Percentiles rank a stretch among this genome's conserved stretches.
These are phyloP conservation scores for Pilophorus perplexus DNA, from an alignment of 2,888 invertebrate species.

Conservation along the genomic window DNA sequence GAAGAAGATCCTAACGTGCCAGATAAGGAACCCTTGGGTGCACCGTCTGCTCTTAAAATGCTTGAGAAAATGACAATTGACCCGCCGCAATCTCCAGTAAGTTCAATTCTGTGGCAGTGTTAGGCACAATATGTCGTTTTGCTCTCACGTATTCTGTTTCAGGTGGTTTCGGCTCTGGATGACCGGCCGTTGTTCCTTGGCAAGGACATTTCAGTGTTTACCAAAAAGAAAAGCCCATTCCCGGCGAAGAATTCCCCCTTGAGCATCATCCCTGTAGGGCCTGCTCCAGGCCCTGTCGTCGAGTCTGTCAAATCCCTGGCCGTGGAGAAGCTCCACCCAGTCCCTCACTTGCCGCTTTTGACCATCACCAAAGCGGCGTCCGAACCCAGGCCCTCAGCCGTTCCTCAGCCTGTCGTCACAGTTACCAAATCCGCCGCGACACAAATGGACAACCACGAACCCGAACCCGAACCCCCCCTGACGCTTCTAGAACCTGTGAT, in stretches of 20 bases:
- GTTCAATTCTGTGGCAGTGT: neutral
- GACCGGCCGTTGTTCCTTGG: slow-evolving; percentile 36
- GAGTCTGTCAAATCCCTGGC: neutral
- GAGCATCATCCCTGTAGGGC: slow-evolving; percentile 29
- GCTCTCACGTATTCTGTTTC: neutral
- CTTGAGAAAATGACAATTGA: slow-evolving; percentile 42
- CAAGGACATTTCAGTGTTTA: slow-evolving; percentile 37
- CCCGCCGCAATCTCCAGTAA: slow-evolving; percentile 35
- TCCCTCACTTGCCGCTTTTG: slow-evolving; percentile 13
- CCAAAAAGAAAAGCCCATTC: slow-evolving; percentile 26
- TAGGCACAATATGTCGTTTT: no score
- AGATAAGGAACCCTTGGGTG: neutral
- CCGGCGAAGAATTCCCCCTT: slow-evolving; percentile 2
- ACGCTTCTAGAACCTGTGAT: slow-evolving; percentile 43
- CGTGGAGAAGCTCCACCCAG: neutral
- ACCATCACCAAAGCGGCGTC: slow-evolving; percentile 27
- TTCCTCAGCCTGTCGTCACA: slow-evolving; percentile 4
- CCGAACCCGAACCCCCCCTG: slow-evolving; percentile 17
- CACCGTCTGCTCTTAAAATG: slow-evolving; percentile 39
- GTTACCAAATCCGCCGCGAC: slow-evolving; percentile 27
- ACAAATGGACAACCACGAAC: neutral
- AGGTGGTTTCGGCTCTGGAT: slow-evolving; percentile 39
- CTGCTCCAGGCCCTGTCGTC: neutral
- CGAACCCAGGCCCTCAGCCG: neutral
- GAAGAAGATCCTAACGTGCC: slow-evolving; percentile 41